Evolutionary conservation across 2,888 invertebrate genomes (phyloP), one percentile per base, ranked within the genome.

Genomic region (Zootermopsis nevadensis): DNA sequence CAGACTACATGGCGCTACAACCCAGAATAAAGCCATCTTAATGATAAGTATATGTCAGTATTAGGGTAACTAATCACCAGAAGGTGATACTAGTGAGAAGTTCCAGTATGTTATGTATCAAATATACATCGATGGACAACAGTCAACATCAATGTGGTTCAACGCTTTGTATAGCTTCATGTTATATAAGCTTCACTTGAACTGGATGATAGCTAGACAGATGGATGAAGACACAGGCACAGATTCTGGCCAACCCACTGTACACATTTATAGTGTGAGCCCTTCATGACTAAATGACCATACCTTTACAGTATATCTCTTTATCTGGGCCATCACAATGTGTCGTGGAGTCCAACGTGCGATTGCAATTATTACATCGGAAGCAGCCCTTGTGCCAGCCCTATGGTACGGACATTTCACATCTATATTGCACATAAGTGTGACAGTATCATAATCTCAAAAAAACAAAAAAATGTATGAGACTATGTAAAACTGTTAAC

Each of bases 271-370:
- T 4, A 27, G 19, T 27, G 27, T 27, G 60, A 22, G 35, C 42
- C 35, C 33, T 8, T 35, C 38, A 22, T 38, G n/a, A 10, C 42
- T 74, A 42, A 15, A 69, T 77, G 33, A 31, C 33, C 55, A 89
- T 95, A 97, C 96, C 96, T 95, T 95, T 94, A 92, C 98, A 98
- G 91, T 97, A 98, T 89, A 98, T 94, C 88, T 96, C 95, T 90
- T 92, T 94, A 91, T 98, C 97, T 89, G 97, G 97, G 88, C 97
- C 98, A 91, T 97, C 97, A 92, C 96, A 97, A 91, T 96, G 96
- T 92, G 94, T 94, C 89, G 95, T 94, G 87, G 97, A 97, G 91
- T 97, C 96, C 91, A 97, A 93, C 89, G 94, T 94, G 92, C 94
- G 93, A 90, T 94, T 93, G 92, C 97, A 97, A 91, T 93, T 92